These are phyloP conservation scores for Seriola aureovittata DNA, from an alignment of 2,113 vertebrate species.

Conservation along the genomic window DNA sequence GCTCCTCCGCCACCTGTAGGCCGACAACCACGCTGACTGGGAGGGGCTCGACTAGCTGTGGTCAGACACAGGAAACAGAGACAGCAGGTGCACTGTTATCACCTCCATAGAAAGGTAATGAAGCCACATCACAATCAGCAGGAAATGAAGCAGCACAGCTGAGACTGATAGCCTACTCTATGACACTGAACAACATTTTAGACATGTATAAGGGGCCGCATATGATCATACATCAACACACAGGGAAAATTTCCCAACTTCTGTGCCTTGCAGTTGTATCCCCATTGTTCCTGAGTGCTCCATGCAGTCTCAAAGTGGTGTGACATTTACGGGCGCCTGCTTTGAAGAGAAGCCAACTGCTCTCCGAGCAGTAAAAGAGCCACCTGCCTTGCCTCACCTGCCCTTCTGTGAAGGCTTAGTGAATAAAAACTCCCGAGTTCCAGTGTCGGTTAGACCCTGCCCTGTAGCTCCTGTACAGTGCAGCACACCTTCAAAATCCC, in stretches of 20 bases:
- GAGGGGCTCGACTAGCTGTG: constrained; percentile 56
- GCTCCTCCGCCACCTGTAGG: constrained; percentile 73
- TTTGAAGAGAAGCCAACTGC: constrained; percentile 82
- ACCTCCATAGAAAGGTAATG: constrained; percentile 76
- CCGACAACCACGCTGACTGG: constrained; percentile 40
- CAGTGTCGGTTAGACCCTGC: constrained; percentile 57
- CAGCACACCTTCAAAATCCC: constrained; percentile 66
- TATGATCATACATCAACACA: constrained; percentile 17
- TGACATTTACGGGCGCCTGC: constrained; percentile 71
- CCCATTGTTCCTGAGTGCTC: constrained; percentile 71
- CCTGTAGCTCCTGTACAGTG: constrained; percentile 67
- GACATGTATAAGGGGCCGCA: neutral
- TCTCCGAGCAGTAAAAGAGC: constrained; percentile 75
- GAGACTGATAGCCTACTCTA: constrained; percentile 38
- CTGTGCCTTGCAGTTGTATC: constrained; percentile 47
- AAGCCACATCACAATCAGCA: constrained; percentile 75
- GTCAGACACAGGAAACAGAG: constrained; percentile 76
- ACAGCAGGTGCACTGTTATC: constrained; percentile 83
- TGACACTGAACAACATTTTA: constrained; percentile 42
- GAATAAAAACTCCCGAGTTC: constrained; percentile 68
- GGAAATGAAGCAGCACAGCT: constrained; percentile 71
- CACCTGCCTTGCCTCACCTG: constrained; percentile 83
- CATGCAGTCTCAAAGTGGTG: constrained; percentile 62
- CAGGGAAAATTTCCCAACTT: constrained; percentile 47
- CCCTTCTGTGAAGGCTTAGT: constrained; percentile 75